Conservation (phyloP, 2,797 vertebrate genomes). For the Poecilia wingei region DNA sequence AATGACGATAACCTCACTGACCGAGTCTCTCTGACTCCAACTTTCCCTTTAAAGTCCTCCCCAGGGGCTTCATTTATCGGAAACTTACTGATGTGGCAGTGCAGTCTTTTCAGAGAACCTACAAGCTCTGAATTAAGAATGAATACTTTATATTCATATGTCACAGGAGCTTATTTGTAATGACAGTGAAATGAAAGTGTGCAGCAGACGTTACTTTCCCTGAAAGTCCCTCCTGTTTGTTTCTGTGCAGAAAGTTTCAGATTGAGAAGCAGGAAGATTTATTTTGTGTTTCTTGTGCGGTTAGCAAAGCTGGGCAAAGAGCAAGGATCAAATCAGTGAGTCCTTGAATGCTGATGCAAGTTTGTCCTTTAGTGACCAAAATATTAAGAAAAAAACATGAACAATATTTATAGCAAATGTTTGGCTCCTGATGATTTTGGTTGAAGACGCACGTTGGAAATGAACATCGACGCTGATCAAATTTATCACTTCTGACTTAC, state of each 20-base stretch:
- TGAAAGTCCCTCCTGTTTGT: slow-evolving; percentile 2
- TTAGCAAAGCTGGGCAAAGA: slow-evolving; percentile 8
- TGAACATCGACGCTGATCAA: background rate
- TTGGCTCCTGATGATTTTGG: background rate
- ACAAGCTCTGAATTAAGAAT: background rate
- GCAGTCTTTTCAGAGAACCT: background rate
- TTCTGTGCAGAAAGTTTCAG: background rate
- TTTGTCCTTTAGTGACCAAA: background rate
- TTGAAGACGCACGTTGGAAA: background rate
- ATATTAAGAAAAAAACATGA: background rate
- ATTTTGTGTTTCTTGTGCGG: slow-evolving; percentile 15
- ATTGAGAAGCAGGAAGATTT: slow-evolving; percentile 26
- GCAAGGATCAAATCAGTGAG: slow-evolving; percentile 1
- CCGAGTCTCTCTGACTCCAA: slow-evolving; percentile 6
- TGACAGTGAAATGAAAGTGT: slow-evolving; percentile 6
- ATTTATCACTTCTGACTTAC: background rate
- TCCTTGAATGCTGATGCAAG: background rate
- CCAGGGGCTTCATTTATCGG: slow-evolving; percentile 11
- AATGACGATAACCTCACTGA: slow-evolving; percentile 22
- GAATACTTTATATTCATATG: background rate
- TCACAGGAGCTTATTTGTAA: background rate
- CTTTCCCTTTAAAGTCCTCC: slow-evolving; percentile 13
- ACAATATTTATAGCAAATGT: background rate
- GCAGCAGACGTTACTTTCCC: background rate
- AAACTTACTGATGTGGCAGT: background rate